Evolutionary conservation across 2,797 vertebrate species (phyloP).

Genomic region (Premnoplex brunnescens): DNA sequence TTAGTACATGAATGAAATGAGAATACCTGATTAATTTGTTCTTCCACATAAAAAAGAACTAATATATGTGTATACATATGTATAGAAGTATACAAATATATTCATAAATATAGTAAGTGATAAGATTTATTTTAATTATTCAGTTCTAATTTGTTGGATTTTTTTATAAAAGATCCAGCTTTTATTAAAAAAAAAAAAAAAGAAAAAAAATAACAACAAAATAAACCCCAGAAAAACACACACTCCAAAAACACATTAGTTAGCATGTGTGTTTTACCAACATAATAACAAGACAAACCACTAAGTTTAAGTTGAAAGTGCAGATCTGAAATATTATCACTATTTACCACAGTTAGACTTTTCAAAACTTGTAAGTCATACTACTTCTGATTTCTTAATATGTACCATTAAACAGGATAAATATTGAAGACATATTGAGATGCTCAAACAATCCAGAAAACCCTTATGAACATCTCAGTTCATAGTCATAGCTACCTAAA

Average conservation of each 20-base stretch:
- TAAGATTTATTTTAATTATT: not conserved
- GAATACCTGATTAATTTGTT: not conserved
- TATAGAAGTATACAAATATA: not conserved
- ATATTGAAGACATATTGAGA: not conserved
- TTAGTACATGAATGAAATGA: not conserved
- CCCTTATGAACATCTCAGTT: not conserved
- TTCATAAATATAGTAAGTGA: not conserved
- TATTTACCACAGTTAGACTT: not conserved
- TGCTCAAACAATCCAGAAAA: not conserved
- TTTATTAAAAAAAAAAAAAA: no score
- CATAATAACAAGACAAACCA: not conserved
- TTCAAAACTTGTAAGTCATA: not conserved
- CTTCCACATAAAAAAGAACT: not conserved
- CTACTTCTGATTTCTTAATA: not conserved
- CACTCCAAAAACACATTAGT: not conserved
- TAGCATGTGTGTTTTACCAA: not conserved
- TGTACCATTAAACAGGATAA: not conserved
- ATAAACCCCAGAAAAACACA: no score
- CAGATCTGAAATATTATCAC: not conserved
- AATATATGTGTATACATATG: not conserved
- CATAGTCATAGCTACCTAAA: not conserved
- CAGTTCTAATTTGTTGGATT: not conserved
- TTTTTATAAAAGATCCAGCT: not conserved
- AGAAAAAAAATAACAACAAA: no score
- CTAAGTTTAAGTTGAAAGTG: not conserved